These are phyloP conservation scores for Microplitis mediator DNA, from an alignment of 1,140 invertebrate genomes.

Conservation along the genomic window DNA sequence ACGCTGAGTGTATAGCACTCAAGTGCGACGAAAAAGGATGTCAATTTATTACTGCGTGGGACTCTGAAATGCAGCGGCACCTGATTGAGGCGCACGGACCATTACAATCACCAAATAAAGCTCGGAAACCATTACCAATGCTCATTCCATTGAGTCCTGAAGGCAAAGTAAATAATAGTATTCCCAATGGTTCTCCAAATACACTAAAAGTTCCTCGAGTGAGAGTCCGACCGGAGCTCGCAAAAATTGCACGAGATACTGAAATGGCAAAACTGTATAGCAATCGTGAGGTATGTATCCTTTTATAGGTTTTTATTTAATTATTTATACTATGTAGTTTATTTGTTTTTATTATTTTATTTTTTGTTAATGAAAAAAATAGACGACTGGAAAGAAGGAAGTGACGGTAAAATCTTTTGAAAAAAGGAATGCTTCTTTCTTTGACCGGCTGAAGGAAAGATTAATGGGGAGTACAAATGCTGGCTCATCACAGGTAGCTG, in stretches of 20 bases:
- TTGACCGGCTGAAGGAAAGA: slow-evolving; percentile 81
- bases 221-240: slow-evolving; percentile 54
- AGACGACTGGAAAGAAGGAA: slow-evolving; percentile 38
- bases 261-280: slow-evolving; percentile 61
- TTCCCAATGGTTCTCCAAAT: slow-evolving; percentile 34
- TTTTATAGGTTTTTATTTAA: slow-evolving; percentile 36
- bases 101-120: slow-evolving; percentile 41
- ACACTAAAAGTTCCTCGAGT: slow-evolving; percentile 53
- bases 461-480: slow-evolving; percentile 62
- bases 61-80: slow-evolving; percentile 62
- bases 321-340: not conserved
- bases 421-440: slow-evolving; percentile 79
- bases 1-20: slow-evolving; percentile 53
- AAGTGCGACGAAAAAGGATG: slow-evolving; percentile 61
- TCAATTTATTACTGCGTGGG: slow-evolving; percentile 63
- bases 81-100: slow-evolving; percentile 52
- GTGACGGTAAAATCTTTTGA: slow-evolving; percentile 58
- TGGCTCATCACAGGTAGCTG: slow-evolving; percentile 58
- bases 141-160: slow-evolving; percentile 50
- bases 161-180: slow-evolving; percentile 22
- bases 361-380: not conserved
- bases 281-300: slow-evolving; percentile 39
- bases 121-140: slow-evolving; percentile 52
- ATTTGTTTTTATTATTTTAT: not conserved
- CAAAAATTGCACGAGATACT: slow-evolving; percentile 64